These are phyloP conservation scores for Bovichtus variegatus DNA, from an alignment of 2,797 vertebrate genomes.

Conservation along the genomic window DNA sequence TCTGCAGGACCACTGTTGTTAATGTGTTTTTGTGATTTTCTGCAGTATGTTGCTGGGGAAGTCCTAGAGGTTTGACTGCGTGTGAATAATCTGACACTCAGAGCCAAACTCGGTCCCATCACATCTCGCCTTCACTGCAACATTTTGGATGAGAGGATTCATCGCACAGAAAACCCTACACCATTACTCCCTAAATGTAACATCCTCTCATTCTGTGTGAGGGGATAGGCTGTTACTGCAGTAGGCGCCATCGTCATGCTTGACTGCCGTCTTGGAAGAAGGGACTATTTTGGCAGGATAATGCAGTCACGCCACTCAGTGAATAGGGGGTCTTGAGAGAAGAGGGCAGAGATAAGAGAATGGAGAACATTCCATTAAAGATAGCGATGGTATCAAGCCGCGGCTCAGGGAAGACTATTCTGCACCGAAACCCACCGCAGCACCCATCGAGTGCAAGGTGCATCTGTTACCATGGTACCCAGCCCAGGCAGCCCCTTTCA, in stretches of 20 bases:
- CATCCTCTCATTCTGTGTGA: conserved; percentile 47
- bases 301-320: conserved; percentile 67
- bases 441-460: conserved; percentile 77
- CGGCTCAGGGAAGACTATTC: conserved; percentile 70
- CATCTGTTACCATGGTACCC: conserved; percentile 88
- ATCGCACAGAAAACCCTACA: conserved; percentile 27
- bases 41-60: not conserved
- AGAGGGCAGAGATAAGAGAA: conserved; percentile 75
- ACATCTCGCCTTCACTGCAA: conserved; percentile 16
- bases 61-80: not conserved
- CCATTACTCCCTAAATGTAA: conserved; percentile 42
- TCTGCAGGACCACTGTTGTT: not conserved
- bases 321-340: conserved; percentile 72
- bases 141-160: conserved; percentile 40
- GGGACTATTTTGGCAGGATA: conserved; percentile 74
- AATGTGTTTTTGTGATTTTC: not conserved
- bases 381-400: conserved; percentile 70
- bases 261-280: conserved; percentile 69
- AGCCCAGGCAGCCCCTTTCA: conserved; percentile 83
- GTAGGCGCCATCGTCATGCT: conserved; percentile 61
- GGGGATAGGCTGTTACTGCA: conserved; percentile 62
- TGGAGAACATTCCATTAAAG: conserved; percentile 80
- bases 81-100: conserved; percentile 4
- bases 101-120: not conserved
- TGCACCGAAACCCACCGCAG: conserved; percentile 61